Conservation (phyloP, 1,140 invertebrate species). For the Zelostemma sp. region DNA sequence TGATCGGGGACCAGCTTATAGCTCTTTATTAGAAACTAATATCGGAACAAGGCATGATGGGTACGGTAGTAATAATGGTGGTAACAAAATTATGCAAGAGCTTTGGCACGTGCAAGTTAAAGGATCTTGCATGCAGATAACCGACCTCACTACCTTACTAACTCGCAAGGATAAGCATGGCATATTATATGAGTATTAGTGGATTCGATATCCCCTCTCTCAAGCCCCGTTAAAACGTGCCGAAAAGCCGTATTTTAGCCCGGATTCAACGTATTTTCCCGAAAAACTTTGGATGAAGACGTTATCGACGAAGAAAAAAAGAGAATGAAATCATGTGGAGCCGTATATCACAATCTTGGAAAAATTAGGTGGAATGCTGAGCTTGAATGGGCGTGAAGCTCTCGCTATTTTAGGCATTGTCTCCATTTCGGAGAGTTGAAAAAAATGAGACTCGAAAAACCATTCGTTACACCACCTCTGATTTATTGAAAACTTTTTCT, state of each 20-base stretch:
- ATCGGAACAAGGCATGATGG: background rate
- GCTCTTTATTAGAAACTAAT: conserved; percentile 9
- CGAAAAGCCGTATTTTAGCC: conserved; percentile 35
- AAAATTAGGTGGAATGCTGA: conserved; percentile 13
- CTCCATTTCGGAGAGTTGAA: background rate
- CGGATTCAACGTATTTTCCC: conserved; percentile 6
- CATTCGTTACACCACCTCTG: too few relatives aligned
- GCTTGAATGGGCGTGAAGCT: background rate
- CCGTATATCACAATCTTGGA: conserved; percentile 18
- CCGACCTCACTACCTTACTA: conserved; percentile 40
- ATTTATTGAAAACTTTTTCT: too few relatives aligned
- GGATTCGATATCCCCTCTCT: conserved; percentile 31
- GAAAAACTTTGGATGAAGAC: conserved; percentile 25
- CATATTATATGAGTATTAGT: conserved; percentile 48
- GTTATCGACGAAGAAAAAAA: conserved; percentile 16
- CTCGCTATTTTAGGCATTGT: background rate
- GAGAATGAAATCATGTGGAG: conserved; percentile 10
- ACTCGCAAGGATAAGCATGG: conserved; percentile 39
- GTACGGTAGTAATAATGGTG: conserved; percentile 27
- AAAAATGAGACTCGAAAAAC: background rate
- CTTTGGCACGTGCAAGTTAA: conserved; percentile 42
- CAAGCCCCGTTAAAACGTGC: conserved; percentile 23
- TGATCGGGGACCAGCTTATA: background rate
- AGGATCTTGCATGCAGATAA: conserved; percentile 45
- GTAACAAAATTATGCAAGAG: conserved; percentile 40